phyloP scores from a whole-genome alignment of 2,797 vertebrate species.

The Cirrhinus mrigala region DNA sequence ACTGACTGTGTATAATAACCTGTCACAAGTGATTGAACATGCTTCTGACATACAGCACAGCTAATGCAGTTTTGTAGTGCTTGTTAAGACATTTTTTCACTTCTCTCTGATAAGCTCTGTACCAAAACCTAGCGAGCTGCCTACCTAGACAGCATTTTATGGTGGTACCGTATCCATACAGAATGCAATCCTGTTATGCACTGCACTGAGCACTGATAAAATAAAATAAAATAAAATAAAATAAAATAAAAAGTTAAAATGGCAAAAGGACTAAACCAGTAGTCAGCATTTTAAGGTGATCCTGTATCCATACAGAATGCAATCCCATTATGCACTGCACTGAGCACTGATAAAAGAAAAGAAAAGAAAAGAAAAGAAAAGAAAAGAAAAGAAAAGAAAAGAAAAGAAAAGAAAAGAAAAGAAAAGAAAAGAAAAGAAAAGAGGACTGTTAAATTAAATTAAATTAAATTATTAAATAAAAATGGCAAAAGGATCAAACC shows the following conservation, averaged over 20 bases:
- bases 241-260: not conserved
- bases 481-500: not conserved
- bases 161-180: not conserved
- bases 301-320: too few relatives aligned
- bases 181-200: not conserved
- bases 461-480: not conserved
- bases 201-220: too few relatives aligned
- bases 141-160: not conserved
- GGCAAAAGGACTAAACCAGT: too few relatives aligned
- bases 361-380: too few relatives aligned
- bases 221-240: not conserved
- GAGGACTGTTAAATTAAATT: too few relatives aligned
- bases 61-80: not conserved
- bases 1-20: not conserved
- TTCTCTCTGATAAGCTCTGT: not conserved
- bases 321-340: too few relatives aligned
- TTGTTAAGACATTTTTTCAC: not conserved
- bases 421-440: too few relatives aligned
- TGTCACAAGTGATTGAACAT: conserved; percentile 28
- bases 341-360: too few relatives aligned
- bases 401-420: too few relatives aligned
- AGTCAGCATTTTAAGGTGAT: too few relatives aligned
- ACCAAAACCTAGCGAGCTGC: not conserved
- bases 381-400: not conserved
- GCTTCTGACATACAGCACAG: not conserved